Conservation (phyloP, 1,140 invertebrate species). For the Drosophila parabipectinata region DNA sequence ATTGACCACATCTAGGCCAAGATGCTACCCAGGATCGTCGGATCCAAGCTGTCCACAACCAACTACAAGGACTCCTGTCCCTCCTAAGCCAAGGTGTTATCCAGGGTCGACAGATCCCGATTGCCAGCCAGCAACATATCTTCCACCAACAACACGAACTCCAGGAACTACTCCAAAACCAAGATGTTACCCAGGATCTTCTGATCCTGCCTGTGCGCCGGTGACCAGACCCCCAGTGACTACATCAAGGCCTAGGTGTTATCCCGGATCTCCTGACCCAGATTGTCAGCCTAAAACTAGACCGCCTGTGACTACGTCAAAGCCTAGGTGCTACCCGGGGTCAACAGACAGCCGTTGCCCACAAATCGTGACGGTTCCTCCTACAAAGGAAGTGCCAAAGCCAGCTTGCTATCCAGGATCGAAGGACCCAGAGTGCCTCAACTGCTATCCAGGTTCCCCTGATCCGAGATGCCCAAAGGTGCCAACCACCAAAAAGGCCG, state of each 20-base stretch:
- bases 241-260: conserved; percentile 53
- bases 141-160: background rate
- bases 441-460: conserved; percentile 66
- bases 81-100: conserved; percentile 37
- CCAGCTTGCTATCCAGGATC: background rate
- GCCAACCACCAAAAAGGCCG: conserved; percentile 38
- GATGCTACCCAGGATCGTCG: conserved; percentile 84
- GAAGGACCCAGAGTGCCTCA: conserved; percentile 10
- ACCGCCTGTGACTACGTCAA: background rate
- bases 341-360: conserved; percentile 10
- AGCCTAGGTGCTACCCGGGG: conserved; percentile 38
- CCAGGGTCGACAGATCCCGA: conserved; percentile 76
- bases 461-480: conserved; percentile 14
- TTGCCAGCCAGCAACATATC: conserved; percentile 15
- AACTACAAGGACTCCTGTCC: conserved; percentile 1
- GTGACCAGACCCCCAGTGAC: no score
- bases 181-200: conserved; percentile 57
- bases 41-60: conserved; percentile 66
- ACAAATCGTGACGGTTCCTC: no score
- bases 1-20: conserved; percentile 83
- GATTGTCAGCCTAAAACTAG: conserved; percentile 39
- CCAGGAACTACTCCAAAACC: conserved; percentile 44
- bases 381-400: conserved; percentile 40
- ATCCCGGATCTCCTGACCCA: conserved; percentile 54
- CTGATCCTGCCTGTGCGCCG: conserved; percentile 22